Evolutionary conservation across 1,140 invertebrate species (phyloP), one percentile per base, ranked within the genome.

Genomic region (Trachymyrmex septentrionalis): DNA sequence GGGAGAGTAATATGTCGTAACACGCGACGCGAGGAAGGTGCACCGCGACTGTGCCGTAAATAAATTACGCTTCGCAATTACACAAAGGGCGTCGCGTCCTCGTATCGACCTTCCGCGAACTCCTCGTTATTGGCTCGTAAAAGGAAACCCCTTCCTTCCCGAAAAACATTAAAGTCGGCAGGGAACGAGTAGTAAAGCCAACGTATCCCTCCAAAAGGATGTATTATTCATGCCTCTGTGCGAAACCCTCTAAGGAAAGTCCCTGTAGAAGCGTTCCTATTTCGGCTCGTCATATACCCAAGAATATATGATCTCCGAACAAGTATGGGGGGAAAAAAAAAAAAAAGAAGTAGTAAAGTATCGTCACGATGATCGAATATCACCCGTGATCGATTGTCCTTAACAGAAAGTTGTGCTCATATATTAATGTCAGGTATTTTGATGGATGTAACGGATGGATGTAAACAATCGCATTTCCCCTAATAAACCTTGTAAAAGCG

Each of bases 131-230:
- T 82, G 80, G 67, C 24, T 82, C 80, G 67, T 82, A 73, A 82
- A 82, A 72, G 34, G 76, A 34, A 24, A 14, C 24, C 50, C 48
- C 16, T 9, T 72, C 7, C 9, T 50, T 16, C 6, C 67, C 55
- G 67, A 82, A 82, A 82, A 82, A 82, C 80, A 73, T 82, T 82
- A 82, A 82, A 82, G 80, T 82, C 80, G 73, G 78, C 50, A 82
- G 80, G 53, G 80, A 82, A 73, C 38, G 67, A 61, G 80, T 61
- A 59, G 80, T 61, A 61, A 82, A 72, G 67, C 53, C 67, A 73
- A 82, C 24, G 55, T 48, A 16, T 44, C 38, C 50, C 3, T 21
- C 30, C 77, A 48, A 73, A 75, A 75, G 69, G 19, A 84, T 84
- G 80, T 84, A 84, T 84, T 84, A 84, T 84, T 84, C 80, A 84